phyloP scores from a whole-genome alignment of 2,888 invertebrate genomes.

The Dicyrtoma fusca region DNA sequence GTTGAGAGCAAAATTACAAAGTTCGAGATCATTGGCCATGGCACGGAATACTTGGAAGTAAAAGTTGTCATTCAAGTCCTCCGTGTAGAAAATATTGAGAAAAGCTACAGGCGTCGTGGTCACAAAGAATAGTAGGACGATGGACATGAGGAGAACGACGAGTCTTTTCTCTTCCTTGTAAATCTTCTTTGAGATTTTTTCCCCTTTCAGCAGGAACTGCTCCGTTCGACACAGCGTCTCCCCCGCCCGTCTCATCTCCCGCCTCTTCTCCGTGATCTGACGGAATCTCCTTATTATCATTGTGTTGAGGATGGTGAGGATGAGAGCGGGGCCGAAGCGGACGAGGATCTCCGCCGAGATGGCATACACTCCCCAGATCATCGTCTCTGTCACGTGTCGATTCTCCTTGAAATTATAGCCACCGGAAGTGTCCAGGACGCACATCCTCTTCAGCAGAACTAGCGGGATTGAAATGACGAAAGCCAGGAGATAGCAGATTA shows the following conservation, averaged over 20 bases:
- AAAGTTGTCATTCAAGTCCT: conserved; percentile 56
- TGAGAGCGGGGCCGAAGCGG: conserved; percentile 61
- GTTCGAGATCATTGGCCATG: conserved; percentile 61
- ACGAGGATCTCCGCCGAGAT: conserved; percentile 61
- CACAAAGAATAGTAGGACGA: conserved; percentile 62
- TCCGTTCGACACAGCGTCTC: conserved; percentile 35
- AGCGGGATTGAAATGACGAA: conserved; percentile 61
- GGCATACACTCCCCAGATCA: conserved; percentile 59
- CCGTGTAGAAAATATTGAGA: conserved; percentile 60
- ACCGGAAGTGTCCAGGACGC: conserved; percentile 18
- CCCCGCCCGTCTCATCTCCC: conserved; percentile 57
- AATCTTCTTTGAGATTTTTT: conserved; percentile 52
- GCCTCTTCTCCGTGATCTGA: conserved; percentile 60
- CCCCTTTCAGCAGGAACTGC: conserved; percentile 50
- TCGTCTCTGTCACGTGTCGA: conserved; percentile 54
- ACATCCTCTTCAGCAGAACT: conserved; percentile 59
- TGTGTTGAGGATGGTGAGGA: conserved; percentile 62
- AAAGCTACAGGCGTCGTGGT: conserved; percentile 63
- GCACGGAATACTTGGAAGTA: conserved; percentile 61
- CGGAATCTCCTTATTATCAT: conserved; percentile 62
- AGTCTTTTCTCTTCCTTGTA: conserved; percentile 62
- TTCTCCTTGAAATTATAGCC: conserved; percentile 57
- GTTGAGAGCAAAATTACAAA: conserved; percentile 63
- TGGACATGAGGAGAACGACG: conserved; percentile 61
- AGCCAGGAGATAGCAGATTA: conserved; percentile 59